phyloP scores from a whole-genome alignment of 2,797 vertebrate species.

The Crenichthys baileyi region DNA sequence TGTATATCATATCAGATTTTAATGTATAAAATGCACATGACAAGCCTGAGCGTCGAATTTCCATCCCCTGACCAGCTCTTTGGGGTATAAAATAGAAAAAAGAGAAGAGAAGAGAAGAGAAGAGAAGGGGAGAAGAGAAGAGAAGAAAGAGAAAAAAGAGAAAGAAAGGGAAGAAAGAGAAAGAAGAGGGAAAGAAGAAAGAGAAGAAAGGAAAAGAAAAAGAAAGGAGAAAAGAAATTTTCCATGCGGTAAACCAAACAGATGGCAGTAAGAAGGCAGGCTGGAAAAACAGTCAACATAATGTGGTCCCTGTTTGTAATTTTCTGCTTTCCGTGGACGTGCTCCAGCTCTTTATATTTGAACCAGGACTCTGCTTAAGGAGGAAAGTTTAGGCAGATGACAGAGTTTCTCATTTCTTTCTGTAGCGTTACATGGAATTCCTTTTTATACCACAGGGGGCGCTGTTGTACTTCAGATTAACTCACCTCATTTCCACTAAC shows the following conservation, averaged over 20 bases:
- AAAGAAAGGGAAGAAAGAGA: too few species aligned
- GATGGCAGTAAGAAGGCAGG: conserved; percentile 39
- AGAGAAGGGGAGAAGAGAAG: not conserved
- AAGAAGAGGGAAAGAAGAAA: not conserved
- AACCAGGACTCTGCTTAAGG: conserved; percentile 3
- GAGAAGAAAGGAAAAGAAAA: not conserved
- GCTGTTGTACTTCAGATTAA: conserved; percentile 31
- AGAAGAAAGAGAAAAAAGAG: not conserved
- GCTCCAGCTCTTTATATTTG: conserved; percentile 10
- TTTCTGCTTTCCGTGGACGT: conserved; percentile 15
- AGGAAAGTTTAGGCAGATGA: conserved; percentile 5
- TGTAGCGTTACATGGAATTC: conserved; percentile 1
- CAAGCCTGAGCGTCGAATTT: conserved; percentile 30
- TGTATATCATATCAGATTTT: not conserved
- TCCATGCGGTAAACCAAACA: conserved; percentile 48
- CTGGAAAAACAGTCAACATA: conserved; percentile 37
- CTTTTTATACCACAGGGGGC: conserved; percentile 60
- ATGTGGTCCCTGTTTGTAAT: conserved; percentile 45
- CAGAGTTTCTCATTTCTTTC: conserved; percentile 15
- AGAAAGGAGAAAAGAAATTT: conserved; percentile 8
- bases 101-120: not conserved
- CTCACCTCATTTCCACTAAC: not conserved
- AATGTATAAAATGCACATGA: conserved; percentile 41
- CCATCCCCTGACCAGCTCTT: conserved; percentile 9
- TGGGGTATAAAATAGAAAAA: conserved; percentile 17